Evolutionary conservation across 2,888 invertebrate genomes (phyloP), one percentile per base, ranked within the genome.

Genomic region (Netelia virgata): DNA sequence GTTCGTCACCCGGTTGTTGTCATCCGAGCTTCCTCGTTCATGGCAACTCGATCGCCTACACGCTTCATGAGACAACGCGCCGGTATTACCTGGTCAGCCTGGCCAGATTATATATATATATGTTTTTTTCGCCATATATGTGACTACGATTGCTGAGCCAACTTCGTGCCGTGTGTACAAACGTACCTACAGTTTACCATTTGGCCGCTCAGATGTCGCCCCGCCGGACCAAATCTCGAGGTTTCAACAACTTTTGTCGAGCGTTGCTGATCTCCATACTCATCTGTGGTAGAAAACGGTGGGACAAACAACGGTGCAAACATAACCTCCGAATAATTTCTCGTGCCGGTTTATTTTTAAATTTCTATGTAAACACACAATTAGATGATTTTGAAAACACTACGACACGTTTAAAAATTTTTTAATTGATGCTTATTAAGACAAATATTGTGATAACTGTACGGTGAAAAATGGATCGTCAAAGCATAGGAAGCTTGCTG

Each of bases 401-500:
- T 47, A 14, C 1, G 14, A 47, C 10, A 1, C 14, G 14, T 11
- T 14, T 14, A 11, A 10, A 47, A 14, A 47, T 14, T 14, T 3
- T 14, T 14, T 14, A 11, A 47, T 14, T 14, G 47, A 14, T 47
- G 47, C 47, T 47, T 14, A 1, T 6, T 14, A 14, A 47, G 14
- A 47, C 47, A 47, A 3, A 47, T 47, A 14, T 47, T 47, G 47
- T 47, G 14, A 14, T 3, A 47, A 14, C 14, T 57, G 57, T 18
- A 18, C 16, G 18, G 18, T 57, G 18, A 53, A 23, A 85, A 41
- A 89, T 89, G 88, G 88, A 89, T 83, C 85, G 88, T 66, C 84
- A 82, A 10, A 87, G 87, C 53, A 86, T 90, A 36, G 89, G 89
- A 6, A 89, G 87, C 41, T 87, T 88, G 43, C 79, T 93, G 41